Evolutionary conservation across 2,797 vertebrate genomes (phyloP).

Genomic region (Hybognathus amarus): DNA sequence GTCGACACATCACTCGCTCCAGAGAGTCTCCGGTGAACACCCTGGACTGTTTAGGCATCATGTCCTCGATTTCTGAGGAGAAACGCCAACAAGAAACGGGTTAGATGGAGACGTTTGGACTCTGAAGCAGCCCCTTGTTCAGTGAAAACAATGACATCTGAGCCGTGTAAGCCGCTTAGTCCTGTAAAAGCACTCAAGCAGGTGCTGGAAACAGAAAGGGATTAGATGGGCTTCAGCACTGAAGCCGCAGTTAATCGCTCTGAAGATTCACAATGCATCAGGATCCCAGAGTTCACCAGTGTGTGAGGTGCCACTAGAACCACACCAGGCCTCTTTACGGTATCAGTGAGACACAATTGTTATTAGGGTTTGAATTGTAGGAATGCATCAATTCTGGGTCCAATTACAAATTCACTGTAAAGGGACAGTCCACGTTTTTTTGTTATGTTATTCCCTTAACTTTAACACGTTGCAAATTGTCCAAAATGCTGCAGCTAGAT

Average conservation of each 20-base stretch:
- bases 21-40: slow-evolving; percentile 76
- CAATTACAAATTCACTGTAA: too few species aligned
- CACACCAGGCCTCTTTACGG: not conserved
- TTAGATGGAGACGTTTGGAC: not conserved
- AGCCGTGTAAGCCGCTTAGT: not conserved
- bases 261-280: not conserved
- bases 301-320: not conserved
- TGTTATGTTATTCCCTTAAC: too few species aligned
- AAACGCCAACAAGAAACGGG: not conserved
- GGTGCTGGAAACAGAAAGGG: not conserved
- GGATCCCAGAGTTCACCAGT: not conserved
- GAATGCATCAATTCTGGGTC: not conserved
- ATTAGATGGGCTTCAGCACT: not conserved
- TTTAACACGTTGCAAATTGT: too few species aligned
- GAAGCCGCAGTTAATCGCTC: not conserved
- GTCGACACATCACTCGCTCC: slow-evolving; percentile 75
- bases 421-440: too few species aligned
- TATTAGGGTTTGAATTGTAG: not conserved
- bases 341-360: not conserved
- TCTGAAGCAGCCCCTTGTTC: not conserved
- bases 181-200: not conserved
- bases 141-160: not conserved
- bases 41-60: slow-evolving; percentile 70
- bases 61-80: slow-evolving; percentile 82
- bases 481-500: too few species aligned